Evolutionary conservation across 2,888 invertebrate species (phyloP), one percentile per base, ranked within the genome.

Genomic region (Eupithecia subfuscata): DNA sequence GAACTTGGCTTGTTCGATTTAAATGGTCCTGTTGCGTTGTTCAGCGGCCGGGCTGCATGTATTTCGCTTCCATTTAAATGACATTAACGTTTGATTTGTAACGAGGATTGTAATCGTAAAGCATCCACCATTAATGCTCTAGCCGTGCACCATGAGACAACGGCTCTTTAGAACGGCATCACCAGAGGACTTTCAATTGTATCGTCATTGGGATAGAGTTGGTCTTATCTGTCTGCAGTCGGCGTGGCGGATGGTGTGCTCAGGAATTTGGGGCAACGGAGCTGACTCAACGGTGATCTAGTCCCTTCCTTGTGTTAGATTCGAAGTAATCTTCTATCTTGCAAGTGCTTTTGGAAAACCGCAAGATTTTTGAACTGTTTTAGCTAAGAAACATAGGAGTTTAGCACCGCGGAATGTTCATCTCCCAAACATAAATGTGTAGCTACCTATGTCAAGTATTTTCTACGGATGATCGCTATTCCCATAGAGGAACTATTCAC

Each of bases 211-310:
- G n/a, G 52, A 69, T 86, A 86, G 75, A 85, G 90, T 87, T 81
- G 82, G 76, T 84, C 87, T 89, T 93, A 75, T 82, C 80, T 82
- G 34, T 37, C 40, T 37, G n/a, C 90, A 87, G 81, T 69, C 18
- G 45, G 52, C 80, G 74, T 80, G 81, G 87, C 83, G 86, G 93
- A 94, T 94, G 94, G 91, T 91, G 89, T 90, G 84, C 88, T 86
- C 80, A 87, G 93, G 94, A 91, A 95, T 95, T 94, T 94, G 92
- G 94, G 92, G 86, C 94, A 94, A 69, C 88, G 86, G 85, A 88
- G 92, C 91, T 94, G 94, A 94, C 90, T 95, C 94, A 94, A 92
- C 92, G 85, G 84, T 85, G 89, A 89, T 90, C 90, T 91, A 92
- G 91, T 92, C 92, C 93, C 91, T 92, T 93, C 90, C 87, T 89